Conservation (phyloP, 2,888 invertebrate genomes). For the Colletes collaris region DNA sequence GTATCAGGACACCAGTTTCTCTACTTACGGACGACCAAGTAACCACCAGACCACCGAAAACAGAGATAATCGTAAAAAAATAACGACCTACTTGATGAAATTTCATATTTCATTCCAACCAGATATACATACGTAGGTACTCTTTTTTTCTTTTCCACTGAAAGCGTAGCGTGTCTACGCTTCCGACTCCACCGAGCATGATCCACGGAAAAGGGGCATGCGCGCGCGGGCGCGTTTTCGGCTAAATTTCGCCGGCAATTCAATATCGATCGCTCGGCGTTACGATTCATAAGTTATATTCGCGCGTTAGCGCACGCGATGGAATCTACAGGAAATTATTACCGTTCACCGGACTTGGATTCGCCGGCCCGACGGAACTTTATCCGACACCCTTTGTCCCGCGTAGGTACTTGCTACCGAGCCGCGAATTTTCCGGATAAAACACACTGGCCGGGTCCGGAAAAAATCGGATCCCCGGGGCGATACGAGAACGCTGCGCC, state of each 20-base stretch:
- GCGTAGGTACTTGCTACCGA: constrained; percentile 9
- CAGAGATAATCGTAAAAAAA: too few relatives aligned
- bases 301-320: constrained; percentile 29
- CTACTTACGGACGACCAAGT: not conserved
- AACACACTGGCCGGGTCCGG: constrained; percentile 11
- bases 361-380: not conserved
- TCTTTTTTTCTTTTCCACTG: too few relatives aligned
- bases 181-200: too few relatives aligned
- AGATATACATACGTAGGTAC: too few relatives aligned
- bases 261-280: not conserved
- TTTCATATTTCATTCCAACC: too few relatives aligned
- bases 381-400: constrained; percentile 3
- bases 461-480: constrained; percentile 23
- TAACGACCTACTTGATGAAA: too few relatives aligned
- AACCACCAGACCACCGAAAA: too few relatives aligned
- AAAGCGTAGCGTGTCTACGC: too few relatives aligned
- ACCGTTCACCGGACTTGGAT: constrained; percentile 19
- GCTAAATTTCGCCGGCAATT: not conserved
- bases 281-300: constrained; percentile 31
- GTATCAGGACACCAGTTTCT: not conserved
- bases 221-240: not conserved
- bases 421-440: constrained; percentile 17
- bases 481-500: constrained; percentile 19
- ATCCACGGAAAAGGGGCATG: not conserved
- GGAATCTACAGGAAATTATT: constrained; percentile 38